Percentiles rank a stretch among this genome's conserved stretches.
phyloP scores from a whole-genome alignment of 2,113 vertebrate species.

The Dasyurus viverrinus region DNA sequence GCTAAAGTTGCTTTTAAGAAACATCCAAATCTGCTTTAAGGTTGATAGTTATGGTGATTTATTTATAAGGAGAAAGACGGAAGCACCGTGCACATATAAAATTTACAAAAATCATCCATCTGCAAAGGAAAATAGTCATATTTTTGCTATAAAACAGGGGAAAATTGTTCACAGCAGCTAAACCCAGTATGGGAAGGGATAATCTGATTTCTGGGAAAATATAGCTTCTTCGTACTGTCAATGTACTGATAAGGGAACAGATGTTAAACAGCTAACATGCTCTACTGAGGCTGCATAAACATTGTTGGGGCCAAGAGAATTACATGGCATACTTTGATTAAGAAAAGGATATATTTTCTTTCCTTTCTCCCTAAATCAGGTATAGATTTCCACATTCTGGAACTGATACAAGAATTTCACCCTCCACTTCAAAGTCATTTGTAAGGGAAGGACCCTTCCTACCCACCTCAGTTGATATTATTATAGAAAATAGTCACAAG shows the following conservation, averaged over 20 bases:
- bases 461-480: neutral
- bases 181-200: constrained; percentile 2
- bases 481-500: neutral
- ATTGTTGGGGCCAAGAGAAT: neutral
- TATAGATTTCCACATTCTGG: neutral
- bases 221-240: constrained; percentile 6
- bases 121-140: constrained; percentile 47
- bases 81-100: constrained; percentile 15
- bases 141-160: constrained; percentile 43
- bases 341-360: neutral
- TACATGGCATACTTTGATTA: neutral
- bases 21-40: constrained; percentile 33
- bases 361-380: neutral
- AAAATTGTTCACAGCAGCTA: neutral
- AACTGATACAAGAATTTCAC: neutral
- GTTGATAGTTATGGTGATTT: constrained; percentile 8
- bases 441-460: neutral
- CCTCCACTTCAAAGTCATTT: neutral
- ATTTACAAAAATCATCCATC: constrained; percentile 54
- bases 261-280: neutral
- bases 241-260: neutral
- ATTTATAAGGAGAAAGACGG: constrained; percentile 18
- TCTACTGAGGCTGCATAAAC: neutral
- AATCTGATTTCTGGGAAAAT: neutral
- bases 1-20: constrained; percentile 36